Base-by-base conservation (phyloP, 2,797 vertebrate genomes). In the Lagorchestes hirsutus region DNA sequence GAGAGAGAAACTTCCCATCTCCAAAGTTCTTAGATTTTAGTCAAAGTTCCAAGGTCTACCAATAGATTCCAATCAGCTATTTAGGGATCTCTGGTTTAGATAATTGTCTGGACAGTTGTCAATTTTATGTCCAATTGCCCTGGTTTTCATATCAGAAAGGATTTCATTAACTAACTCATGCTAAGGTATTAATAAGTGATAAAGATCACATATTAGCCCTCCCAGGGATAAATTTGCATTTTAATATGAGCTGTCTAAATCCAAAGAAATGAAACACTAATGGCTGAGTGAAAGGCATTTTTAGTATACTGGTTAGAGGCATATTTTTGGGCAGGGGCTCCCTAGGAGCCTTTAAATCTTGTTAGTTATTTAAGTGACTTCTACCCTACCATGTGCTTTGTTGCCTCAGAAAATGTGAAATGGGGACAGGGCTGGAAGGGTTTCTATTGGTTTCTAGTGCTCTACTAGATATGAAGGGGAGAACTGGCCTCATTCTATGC, bases 401-500 rank as follows among this genome's bases (percentile, higher is more conserved):
- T 82, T 59, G 0, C 92, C 92, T 91, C 6, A 28, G 90, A 96
- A 58, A 91, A 54, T 93, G 93, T 94, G 74, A 97, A 91, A 62
- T 27, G 74, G 56, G 56, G 67, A 55, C 87, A 93, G 50, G 3
- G 74, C 92, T 24, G 0, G 29, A 18, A 52, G 93, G 55, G 90
- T 87, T 95, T 34, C 27, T 67, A 93, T 22, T 8, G 2, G 18
- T 87, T 50, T 87, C 96, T 82, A 0, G 1, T 57, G 74, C 93
- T 93, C 94, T 93, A 16, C 54, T 0, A 0, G 92, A 74, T 91
- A 58, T 91, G 58, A 74, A 93, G 95, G 94, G 92, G 90, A 92
- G 94, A 50, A 2, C 55, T 74, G 93, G 74, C 90, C 94, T 97
- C 97, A 95, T 98, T 97, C 96, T 82, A 92, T 56, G 92, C 94